Base-by-base conservation (phyloP, 2,797 vertebrate genomes). In the Threskiornis aethiopicus region DNA sequence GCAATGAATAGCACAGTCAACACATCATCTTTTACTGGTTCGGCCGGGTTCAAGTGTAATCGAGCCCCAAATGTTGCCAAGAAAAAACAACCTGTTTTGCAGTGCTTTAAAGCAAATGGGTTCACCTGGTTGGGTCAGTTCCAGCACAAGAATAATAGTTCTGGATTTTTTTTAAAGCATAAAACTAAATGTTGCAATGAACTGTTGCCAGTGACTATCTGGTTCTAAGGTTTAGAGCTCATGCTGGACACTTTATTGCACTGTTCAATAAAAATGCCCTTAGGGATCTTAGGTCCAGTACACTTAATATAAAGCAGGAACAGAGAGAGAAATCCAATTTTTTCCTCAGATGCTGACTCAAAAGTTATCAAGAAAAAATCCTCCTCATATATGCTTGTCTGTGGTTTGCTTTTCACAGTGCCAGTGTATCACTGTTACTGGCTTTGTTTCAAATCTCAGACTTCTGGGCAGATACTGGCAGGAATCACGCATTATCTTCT, bases 51-150 rank as follows among this genome's bases (percentile, higher is more conserved):
- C 91, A 71, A 61, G n/a, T 65, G 69, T 75, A 92, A 83, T n/a
- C 0, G 10, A 88, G 35, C 15, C 39, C 49, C 69, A 84, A 75
- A 71, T 42, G 11, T 49, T 92, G 91, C 84, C 71, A 92, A 57
- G 84, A 58, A 67, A 81, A 65, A 49, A 28, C 25, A 62, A 93
- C 39, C 26, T 81, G 41, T 39, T 92, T 83, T 88, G 29, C 54
- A 88, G 61, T 86, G 52, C 21, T 86, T 77, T 88, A 87, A 85
- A 92, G 71, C 57, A 92, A 71, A 78, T 26, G 18, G 5, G 12
- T 81, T 96, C 82, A 90, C 96, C 76, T 93, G 72, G 15, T 59
- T 91, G 91, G 76, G 72, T 44, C 64, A 46, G 65, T 55, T 91
- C 87, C 79, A 89, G 66, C 26, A 33, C 24, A 79, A 42, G 11